Evolutionary conservation across 2,797 vertebrate genomes (phyloP), one percentile per base, ranked within the genome.

Genomic region (Amblyraja radiata): DNA sequence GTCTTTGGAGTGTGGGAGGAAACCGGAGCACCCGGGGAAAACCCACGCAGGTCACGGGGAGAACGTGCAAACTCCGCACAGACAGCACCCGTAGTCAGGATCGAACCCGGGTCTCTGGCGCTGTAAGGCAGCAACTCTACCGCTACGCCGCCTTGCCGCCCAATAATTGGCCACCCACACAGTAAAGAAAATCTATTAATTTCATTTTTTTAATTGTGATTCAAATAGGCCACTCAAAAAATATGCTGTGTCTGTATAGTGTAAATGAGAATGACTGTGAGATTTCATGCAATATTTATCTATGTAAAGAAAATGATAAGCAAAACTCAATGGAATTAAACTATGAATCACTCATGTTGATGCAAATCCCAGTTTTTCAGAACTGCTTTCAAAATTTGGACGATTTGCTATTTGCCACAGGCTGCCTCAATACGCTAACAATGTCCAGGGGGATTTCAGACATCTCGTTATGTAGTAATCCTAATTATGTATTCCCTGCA

Each of bases 341-440:
- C 68, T 39, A 58, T 23, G 58, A 58, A 92, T 92, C 71, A 58
- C 46, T 92, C 39, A 16, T n/a, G n/a, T 36, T 68, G 65, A 28
- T 88, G 84, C 63, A 32, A 68, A 88, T 96, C 96, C 96, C 96
- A 96, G 95, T 95, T 95, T 96, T 96, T 96, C 96, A 96, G 96
- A 97, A 97, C 96, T 97, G 97, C 96, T 97, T 96, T 96, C 96
- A 96, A 96, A 97, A 95, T 94, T 94, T 96, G 96, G 95, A 96
- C 97, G 96, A 95, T 96, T 96, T 94, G 95, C 96, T 97, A 96
- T 97, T 97, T 97, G 97, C 96, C 93, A 93, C 95, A 96, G 96
- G 94, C 96, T 96, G 96, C 96, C 97, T 97, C 95, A 96, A 96
- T 96, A 96, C 96, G 97, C 96, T 97, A 97, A 97, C 97, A 97